Conservation (phyloP, 2,113 vertebrate species). For the Diadophis punctatus region DNA sequence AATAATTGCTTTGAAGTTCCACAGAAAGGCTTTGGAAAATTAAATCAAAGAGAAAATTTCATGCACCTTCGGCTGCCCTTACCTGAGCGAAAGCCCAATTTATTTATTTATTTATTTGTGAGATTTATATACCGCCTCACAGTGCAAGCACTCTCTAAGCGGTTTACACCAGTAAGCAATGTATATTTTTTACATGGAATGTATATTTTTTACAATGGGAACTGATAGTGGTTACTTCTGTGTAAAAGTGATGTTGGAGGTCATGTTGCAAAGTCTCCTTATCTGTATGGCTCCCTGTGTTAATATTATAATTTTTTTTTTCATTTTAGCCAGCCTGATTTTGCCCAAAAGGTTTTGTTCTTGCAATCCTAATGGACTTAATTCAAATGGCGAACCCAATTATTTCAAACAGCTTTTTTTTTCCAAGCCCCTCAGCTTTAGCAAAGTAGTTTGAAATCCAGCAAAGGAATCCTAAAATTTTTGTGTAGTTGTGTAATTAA, state of each 20-base stretch:
- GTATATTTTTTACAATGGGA: too few species aligned
- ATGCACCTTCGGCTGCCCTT: neutral
- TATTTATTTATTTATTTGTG: too few species aligned
- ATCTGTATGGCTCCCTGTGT: neutral
- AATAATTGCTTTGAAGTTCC: neutral
- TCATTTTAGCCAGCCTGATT: neutral
- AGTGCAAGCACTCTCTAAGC: too few species aligned
- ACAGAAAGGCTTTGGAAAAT: neutral
- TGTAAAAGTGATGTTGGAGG: neutral
- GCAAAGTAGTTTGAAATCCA: neutral
- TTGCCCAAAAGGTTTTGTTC: too few species aligned
- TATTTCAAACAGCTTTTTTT: neutral
- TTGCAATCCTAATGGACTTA: neutral
- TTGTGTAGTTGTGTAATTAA: too few species aligned
- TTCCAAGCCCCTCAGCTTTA: too few species aligned
- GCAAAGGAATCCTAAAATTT: neutral
- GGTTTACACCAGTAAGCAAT: too few species aligned
- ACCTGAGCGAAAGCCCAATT: neutral
- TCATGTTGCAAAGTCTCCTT: too few species aligned
- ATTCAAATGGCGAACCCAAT: too few species aligned
- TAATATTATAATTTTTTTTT: neutral
- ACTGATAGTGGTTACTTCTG: neutral
- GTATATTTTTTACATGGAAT: too few species aligned
- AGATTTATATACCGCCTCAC: too few species aligned
- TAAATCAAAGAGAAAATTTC: neutral